Conservation (phyloP, 2,797 vertebrate genomes). For the Macropodus opercularis region DNA sequence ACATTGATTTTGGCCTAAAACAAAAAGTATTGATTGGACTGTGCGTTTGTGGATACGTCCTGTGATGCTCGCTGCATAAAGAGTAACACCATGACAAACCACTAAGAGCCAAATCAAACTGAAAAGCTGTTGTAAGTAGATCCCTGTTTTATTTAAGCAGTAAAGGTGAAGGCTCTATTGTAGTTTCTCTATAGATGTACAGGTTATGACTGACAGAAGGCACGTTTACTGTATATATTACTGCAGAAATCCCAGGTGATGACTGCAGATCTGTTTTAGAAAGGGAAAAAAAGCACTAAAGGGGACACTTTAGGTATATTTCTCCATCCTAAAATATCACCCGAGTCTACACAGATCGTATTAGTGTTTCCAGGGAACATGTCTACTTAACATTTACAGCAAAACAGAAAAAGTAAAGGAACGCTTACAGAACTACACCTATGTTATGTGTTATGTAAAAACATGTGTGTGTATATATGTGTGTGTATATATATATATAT, state of each 20-base stretch:
- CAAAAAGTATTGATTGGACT: background rate
- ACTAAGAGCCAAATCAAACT: background rate
- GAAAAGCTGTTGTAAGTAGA: background rate
- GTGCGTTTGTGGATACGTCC: background rate
- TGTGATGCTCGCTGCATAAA: background rate
- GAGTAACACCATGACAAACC: background rate
- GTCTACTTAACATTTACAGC: too few species aligned
- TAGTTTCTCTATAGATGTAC: constrained; percentile 24
- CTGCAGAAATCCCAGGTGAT: constrained; percentile 18
- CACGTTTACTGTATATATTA: constrained; percentile 35
- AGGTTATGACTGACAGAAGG: constrained; percentile 49
- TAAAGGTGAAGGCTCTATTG: background rate
- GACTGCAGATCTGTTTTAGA: background rate
- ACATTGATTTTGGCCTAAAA: background rate
- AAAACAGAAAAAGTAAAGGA: too few species aligned
- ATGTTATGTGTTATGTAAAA: background rate
- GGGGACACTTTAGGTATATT: background rate
- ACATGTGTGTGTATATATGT: too few species aligned
- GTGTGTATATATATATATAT: too few species aligned
- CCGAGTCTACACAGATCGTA: background rate
- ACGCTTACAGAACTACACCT: too few species aligned
- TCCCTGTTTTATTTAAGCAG: background rate
- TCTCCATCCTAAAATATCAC: background rate
- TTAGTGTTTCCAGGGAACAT: background rate
- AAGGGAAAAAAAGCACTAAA: background rate